Percentiles rank a stretch among this genome's conserved stretches.
Conservation (phyloP, 2,888 invertebrate genomes). For the Nemotelus pantherinus region DNA sequence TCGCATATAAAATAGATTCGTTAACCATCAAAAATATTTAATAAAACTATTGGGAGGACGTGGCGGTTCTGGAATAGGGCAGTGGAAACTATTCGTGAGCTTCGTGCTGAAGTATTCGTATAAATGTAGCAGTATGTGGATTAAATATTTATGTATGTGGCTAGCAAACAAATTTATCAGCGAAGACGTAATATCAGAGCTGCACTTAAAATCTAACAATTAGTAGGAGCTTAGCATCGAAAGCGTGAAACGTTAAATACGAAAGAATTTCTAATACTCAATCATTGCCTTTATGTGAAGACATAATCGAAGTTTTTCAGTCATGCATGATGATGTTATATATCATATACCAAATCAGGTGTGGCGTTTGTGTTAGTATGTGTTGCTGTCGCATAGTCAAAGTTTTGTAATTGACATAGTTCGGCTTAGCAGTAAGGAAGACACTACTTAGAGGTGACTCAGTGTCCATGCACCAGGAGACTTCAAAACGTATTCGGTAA, state of each 20-base stretch:
- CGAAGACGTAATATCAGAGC: too few species aligned
- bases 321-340: too few species aligned
- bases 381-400: neutral
- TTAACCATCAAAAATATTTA: conserved; percentile 5
- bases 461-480: too few species aligned
- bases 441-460: too few species aligned
- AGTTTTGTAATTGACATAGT: neutral
- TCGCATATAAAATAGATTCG: too few species aligned
- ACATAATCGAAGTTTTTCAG: too few species aligned
- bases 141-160: neutral
- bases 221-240: too few species aligned
- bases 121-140: conserved; percentile 2
- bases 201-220: too few species aligned
- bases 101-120: neutral
- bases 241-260: too few species aligned
- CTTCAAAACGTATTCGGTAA: too few species aligned
- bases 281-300: too few species aligned
- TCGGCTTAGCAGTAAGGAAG: neutral
- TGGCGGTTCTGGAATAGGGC: conserved; percentile 1
- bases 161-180: neutral
- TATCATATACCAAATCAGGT: conserved; percentile 4
- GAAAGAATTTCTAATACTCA: too few species aligned
- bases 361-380: conserved; percentile 20
- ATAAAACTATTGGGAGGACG: conserved; percentile 14
- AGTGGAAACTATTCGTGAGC: neutral